phyloP scores from a whole-genome alignment of 2,888 invertebrate genomes.

The Artemia sinica region DNA sequence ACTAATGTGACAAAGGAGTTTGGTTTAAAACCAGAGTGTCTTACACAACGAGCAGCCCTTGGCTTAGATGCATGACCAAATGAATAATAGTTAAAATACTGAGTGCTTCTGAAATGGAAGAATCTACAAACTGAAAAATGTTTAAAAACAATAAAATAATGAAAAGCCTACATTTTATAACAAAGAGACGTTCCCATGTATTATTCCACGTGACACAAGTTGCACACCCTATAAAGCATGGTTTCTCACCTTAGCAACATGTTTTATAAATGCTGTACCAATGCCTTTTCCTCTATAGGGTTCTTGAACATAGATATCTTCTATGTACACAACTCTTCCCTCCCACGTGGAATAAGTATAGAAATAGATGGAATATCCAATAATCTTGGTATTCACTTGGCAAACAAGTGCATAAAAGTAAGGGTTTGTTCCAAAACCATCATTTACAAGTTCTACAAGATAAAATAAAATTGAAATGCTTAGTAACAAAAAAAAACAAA shows the following conservation, averaged over 20 bases:
- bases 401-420: constrained; percentile 55
- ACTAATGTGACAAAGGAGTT: too few relatives aligned
- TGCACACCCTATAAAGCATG: too few relatives aligned
- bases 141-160: too few relatives aligned
- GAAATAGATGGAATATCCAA: constrained; percentile 65
- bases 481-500: neutral
- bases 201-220: too few relatives aligned
- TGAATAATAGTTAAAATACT: too few relatives aligned
- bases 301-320: constrained; percentile 63
- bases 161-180: too few relatives aligned
- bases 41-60: too few relatives aligned
- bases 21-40: too few relatives aligned
- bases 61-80: too few relatives aligned
- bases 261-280: constrained; percentile 46
- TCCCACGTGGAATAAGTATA: constrained; percentile 69
- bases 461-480: neutral
- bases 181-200: too few relatives aligned
- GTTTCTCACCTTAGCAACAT: constrained; percentile 46
- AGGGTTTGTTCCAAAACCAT: constrained; percentile 51
- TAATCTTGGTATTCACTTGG: constrained; percentile 35
- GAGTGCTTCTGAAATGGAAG: too few relatives aligned
- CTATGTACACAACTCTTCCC: constrained; percentile 59
- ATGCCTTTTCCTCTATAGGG: constrained; percentile 44
- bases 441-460: constrained; percentile 43
- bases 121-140: too few relatives aligned